A percentile compares a stretch with the other conserved stretches of the same genome.
These are phyloP conservation scores for Dryas iulia DNA, from an alignment of 1,140 invertebrate genomes.

Conservation along the genomic window DNA sequence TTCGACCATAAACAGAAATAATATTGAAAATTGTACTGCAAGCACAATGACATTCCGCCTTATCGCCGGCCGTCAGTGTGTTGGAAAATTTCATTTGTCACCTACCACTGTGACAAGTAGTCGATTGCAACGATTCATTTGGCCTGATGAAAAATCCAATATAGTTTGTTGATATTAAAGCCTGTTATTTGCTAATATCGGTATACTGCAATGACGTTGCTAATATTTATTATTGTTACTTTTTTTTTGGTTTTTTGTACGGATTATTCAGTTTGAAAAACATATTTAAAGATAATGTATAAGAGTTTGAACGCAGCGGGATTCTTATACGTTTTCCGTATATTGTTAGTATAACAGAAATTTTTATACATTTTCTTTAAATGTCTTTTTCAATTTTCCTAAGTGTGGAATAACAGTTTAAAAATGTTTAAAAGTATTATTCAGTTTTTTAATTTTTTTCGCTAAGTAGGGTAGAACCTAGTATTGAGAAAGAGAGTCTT, in stretches of 20 bases:
- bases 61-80: constrained; percentile 38
- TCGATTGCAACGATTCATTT: constrained; percentile 34
- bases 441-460: too few species aligned
- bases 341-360: too few species aligned
- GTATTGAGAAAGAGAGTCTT: too few species aligned
- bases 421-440: too few species aligned
- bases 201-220: neutral
- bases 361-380: too few species aligned
- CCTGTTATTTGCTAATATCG: neutral
- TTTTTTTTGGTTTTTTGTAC: neutral
- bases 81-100: constrained; percentile 53
- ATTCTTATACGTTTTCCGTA: too few species aligned
- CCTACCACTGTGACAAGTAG: constrained; percentile 28
- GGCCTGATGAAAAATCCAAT: constrained; percentile 12
- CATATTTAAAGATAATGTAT: too few species aligned
- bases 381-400: too few species aligned
- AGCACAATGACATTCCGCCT: constrained; percentile 31
- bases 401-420: too few species aligned
- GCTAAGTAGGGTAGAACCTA: too few species aligned
- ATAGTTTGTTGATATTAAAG: neutral
- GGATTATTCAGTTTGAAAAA: too few species aligned
- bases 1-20: neutral
- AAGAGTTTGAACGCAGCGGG: too few species aligned
- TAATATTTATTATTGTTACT: neutral
- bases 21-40: neutral